Evolutionary conservation across 2,797 vertebrate species (phyloP), one percentile per base, ranked within the genome.

Genomic region (Epinephelus awoara): DNA sequence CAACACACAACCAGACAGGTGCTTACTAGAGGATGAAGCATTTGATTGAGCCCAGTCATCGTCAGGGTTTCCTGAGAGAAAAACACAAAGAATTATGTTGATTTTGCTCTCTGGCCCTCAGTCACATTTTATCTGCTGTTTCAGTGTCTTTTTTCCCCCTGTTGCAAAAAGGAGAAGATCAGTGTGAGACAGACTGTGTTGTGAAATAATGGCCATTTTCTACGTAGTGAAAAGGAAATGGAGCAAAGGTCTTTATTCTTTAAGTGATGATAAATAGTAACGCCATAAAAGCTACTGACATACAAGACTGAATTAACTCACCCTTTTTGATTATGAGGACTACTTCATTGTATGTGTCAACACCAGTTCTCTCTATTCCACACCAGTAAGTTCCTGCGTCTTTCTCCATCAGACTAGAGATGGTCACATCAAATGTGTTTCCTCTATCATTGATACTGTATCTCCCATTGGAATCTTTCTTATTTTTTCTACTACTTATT

Each of bases 311-410:
- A 67, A 23, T 65, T 19, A 46, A 75, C 89, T 91, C 56, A 94
- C 93, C 82, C 8, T 75, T 1, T 56, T 0, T 34, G 8, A 95
- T 89, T 13, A 10, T 72, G 17, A 94, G 75, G 21, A n/a, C 0
- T 10, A 93, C 84, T 42, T 70, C 0, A 4, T 0, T 64, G 56
- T 72, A 91, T 0, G 85, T 87, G 80, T 94, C 90, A 0, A 2
- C 0, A 4, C 69, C 46, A 11, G 0, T 0, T 82, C 91, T 82
- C 0, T 91, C 78, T 38, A 93, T 38, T 52, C 83, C 91, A 76
- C 93, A 95, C 85, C 71, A 67, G 77, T 94, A 93, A 1, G 3
- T 73, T 46, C 89, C 92, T 4, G 84, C n/a, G 66, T 93, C 94
- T 0, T 23, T 29, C 51, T 14, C 3, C 2, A 6, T 72, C 74